phyloP scores from a whole-genome alignment of 2,797 vertebrate genomes.

The Amphiprion clarkii region DNA sequence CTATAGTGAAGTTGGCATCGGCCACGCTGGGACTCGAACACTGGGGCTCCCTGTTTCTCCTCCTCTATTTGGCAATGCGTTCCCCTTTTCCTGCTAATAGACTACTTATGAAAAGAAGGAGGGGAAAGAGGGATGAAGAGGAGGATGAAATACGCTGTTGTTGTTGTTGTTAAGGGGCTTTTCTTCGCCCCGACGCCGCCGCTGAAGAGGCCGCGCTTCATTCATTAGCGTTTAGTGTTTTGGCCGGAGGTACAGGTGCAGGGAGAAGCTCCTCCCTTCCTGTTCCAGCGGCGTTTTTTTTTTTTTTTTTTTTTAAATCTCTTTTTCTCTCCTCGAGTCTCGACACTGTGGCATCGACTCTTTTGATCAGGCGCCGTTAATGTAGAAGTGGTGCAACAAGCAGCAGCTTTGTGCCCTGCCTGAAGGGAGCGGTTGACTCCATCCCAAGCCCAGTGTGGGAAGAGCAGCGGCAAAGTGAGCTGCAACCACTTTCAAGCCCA shows the following conservation, averaged over 20 bases:
- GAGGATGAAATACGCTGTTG: slow-evolving; percentile 75
- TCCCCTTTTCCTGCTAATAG: slow-evolving; percentile 86
- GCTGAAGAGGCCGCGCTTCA: slow-evolving; percentile 47
- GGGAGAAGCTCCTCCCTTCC: slow-evolving; percentile 48
- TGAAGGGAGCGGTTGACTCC: slow-evolving; percentile 58
- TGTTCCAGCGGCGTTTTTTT: background rate
- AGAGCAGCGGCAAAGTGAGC: slow-evolving; percentile 35
- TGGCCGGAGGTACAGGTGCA: slow-evolving; percentile 80
- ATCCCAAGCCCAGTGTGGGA: slow-evolving; percentile 41
- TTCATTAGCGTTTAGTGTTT: slow-evolving; percentile 70
- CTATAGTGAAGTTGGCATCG: slow-evolving; percentile 81
- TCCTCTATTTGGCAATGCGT: slow-evolving; percentile 76
- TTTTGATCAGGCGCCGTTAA: slow-evolving; percentile 47
- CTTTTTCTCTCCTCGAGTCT: background rate
- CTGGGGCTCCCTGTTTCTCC: slow-evolving; percentile 63
- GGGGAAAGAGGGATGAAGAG: slow-evolving; percentile 56
- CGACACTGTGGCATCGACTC: slow-evolving; percentile 22
- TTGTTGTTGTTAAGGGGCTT: slow-evolving; percentile 65
- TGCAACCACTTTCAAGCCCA: slow-evolving; percentile 33
- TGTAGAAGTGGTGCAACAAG: slow-evolving; percentile 61
- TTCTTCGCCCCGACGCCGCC: background rate
- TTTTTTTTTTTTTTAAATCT: too few relatives aligned
- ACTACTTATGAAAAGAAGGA: slow-evolving; percentile 79
- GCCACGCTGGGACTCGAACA: slow-evolving; percentile 81
- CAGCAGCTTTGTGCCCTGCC: slow-evolving; percentile 59